Evolutionary conservation across 2,888 invertebrate genomes (phyloP), one percentile per base, ranked within the genome.

Genomic region (Leucoptera coffeella): DNA sequence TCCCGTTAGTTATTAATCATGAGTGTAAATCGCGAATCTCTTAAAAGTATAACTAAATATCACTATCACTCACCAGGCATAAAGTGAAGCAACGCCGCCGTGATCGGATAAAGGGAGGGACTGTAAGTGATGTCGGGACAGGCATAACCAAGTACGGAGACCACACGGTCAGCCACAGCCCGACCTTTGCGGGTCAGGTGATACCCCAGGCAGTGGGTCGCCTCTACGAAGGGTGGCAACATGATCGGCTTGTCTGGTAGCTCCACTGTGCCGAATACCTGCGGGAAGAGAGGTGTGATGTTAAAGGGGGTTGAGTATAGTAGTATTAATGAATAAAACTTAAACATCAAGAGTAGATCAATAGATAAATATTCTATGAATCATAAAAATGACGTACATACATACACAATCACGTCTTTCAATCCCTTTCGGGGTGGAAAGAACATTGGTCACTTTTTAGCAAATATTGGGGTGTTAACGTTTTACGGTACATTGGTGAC

Each of bases 91-190:
- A 97, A 78, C 34, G 97, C 77, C 41, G 93, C 86, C 42, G 92
- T 85, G 50, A 96, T 80, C 30, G 95, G 90, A 71, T 94, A 95
- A 46, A 97, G 77, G 43, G 86, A 80, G 35, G 95, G 94, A 55
- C 91, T 89, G 75, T 86, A 94, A 25, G 93, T 94, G 59, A 96
- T 93, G 69, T 95, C 94, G 26, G 95, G 95, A 58, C 90, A 90
- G 36, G 90, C 87, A 58, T 86, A 91, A 35, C 90, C 91, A 36
- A 94, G 74, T 28, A 92, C 88, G 38, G 86, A 88, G 35, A 93
- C 85, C 36, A 95, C 84, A 41, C 90, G 77, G 61, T 90, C 89
- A 30, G 89, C 89, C 24, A 88, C 83, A 42, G 82, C 81, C 41
- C 88, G 78, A 31, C 94, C 94, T 50, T 83, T 82, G 40, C 83